phyloP scores from a whole-genome alignment of 2,888 invertebrate species.

The Odontomyia ornata region DNA sequence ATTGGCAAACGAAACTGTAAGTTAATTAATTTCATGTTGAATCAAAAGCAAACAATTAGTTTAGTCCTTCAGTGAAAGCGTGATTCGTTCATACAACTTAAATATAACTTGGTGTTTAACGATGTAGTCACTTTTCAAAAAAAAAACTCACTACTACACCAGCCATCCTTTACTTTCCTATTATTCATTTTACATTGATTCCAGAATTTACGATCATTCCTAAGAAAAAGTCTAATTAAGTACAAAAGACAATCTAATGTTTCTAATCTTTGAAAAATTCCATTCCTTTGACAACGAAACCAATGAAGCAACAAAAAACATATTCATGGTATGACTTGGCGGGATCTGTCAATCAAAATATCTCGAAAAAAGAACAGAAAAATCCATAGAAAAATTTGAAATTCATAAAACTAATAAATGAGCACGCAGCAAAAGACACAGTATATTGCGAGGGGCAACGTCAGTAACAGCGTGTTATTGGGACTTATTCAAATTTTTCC shows the following conservation, averaged over 20 bases:
- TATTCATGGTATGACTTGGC: conserved; percentile 23
- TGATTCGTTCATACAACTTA: background rate
- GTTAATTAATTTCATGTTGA: background rate
- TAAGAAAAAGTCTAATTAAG: background rate
- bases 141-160: background rate
- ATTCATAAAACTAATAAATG: conserved; percentile 34
- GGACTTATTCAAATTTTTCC: conserved; percentile 22
- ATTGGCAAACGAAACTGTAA: background rate
- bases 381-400: conserved; percentile 26
- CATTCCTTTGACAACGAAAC: conserved; percentile 21
- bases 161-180: background rate
- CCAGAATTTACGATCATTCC: background rate
- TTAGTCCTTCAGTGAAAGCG: background rate
- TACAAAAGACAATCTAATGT: conserved; percentile 20
- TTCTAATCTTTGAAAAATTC: conserved; percentile 33
- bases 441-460: background rate
- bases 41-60: background rate
- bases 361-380: conserved; percentile 21
- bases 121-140: background rate
- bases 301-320: background rate
- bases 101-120: background rate
- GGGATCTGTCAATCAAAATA: conserved; percentile 28
- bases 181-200: background rate
- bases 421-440: conserved; percentile 6
- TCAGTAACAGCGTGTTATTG: conserved; percentile 24